phyloP scores from a whole-genome alignment of 2,797 vertebrate species.

The Crocidura indochinensis region DNA sequence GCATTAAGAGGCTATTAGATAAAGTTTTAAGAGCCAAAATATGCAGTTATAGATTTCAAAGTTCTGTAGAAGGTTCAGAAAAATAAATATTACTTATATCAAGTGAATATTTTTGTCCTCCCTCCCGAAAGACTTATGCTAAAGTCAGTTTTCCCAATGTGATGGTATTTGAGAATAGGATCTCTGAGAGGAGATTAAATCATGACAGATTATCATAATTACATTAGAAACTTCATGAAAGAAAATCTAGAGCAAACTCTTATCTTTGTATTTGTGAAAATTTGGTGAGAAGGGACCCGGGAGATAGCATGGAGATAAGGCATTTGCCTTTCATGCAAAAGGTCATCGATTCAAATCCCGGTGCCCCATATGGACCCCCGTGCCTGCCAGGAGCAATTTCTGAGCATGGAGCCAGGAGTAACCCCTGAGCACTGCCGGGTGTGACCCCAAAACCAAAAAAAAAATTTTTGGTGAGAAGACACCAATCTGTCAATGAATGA shows the following conservation, averaged over 20 bases:
- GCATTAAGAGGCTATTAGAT: background rate
- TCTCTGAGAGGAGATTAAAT: background rate
- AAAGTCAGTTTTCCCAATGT: background rate
- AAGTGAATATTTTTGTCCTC: background rate
- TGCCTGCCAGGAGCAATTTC: too few species aligned
- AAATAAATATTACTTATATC: constrained; percentile 18
- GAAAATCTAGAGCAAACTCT: background rate
- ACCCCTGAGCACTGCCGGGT: too few species aligned
- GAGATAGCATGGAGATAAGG: too few species aligned
- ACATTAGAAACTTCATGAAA: background rate
- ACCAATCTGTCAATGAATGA: background rate
- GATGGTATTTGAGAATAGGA: background rate
- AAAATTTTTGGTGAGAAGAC: background rate
- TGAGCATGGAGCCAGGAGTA: too few species aligned
- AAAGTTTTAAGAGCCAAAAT: background rate
- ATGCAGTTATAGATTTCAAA: too few species aligned
- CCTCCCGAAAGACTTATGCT: background rate
- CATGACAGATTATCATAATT: background rate
- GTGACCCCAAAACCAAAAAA: too few species aligned
- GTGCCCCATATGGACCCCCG: too few species aligned
- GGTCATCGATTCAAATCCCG: too few species aligned
- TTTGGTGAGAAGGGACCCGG: too few species aligned
- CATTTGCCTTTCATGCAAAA: too few species aligned
- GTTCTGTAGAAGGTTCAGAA: background rate
- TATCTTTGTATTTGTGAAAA: background rate